Percentiles rank a stretch among this genome's conserved stretches.
Evolutionary conservation across 2,888 invertebrate species (phyloP).

Genomic region (Polydrusus cervinus): DNA sequence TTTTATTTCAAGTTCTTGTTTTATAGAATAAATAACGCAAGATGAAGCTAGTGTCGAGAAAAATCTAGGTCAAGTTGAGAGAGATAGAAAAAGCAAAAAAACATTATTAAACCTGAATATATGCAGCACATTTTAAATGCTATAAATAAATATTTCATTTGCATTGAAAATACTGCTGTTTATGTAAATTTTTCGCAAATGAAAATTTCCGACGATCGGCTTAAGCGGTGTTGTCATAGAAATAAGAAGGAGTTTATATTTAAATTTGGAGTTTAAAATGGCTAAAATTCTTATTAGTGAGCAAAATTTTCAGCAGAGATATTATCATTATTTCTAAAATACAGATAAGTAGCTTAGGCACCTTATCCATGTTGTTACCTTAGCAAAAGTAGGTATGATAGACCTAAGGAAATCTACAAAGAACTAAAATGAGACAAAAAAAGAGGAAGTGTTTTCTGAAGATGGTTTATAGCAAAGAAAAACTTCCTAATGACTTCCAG

Average conservation of each 20-base stretch:
- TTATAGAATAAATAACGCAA: conserved; percentile 36
- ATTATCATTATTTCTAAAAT: too few species aligned
- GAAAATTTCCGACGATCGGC: conserved; percentile 8
- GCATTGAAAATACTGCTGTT: conserved; percentile 33
- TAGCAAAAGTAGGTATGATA: too few species aligned
- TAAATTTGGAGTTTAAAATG: neutral
- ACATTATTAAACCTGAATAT: conserved; percentile 36
- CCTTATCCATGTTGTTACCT: too few species aligned
- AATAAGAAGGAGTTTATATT: neutral
- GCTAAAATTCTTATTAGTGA: neutral
- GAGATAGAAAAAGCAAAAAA: conserved; percentile 43
- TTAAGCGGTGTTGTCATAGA: neutral
- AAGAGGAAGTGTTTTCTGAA: too few species aligned
- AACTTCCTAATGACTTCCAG: too few species aligned
- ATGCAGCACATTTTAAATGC: conserved; percentile 40
- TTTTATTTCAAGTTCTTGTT: conserved; percentile 13
- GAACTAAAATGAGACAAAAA: too few species aligned
- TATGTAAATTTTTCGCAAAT: conserved; percentile 31
- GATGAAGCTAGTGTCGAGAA: conserved; percentile 38
- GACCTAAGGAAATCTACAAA: too few species aligned
- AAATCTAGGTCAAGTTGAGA: conserved; percentile 50
- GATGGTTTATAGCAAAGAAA: too few species aligned
- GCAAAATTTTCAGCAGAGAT: too few species aligned
- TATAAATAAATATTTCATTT: conserved; percentile 39
- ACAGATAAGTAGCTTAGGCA: too few species aligned